Evolutionary conservation across 2,113 vertebrate genomes (phyloP).

Genomic region (Phodopus roborovskii): DNA sequence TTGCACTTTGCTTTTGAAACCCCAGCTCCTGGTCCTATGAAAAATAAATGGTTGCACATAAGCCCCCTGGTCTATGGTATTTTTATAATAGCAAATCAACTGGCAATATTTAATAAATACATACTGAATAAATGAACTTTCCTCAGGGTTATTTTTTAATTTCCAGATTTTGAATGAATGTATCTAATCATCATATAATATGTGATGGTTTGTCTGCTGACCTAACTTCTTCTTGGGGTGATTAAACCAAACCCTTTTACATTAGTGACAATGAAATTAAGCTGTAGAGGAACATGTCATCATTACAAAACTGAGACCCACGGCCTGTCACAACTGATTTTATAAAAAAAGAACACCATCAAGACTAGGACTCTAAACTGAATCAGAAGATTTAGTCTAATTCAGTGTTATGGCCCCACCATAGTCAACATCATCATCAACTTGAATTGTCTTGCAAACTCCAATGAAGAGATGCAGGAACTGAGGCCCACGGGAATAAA

Average conservation of each 20-base stretch:
- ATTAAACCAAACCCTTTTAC: conserved; percentile 1
- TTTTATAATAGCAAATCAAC: not conserved
- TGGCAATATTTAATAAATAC: not conserved
- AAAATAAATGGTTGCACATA: not conserved
- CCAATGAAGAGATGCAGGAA: conserved; percentile 13
- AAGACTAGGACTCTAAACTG: not conserved
- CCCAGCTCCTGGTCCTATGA: not conserved
- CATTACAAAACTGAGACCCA: not conserved
- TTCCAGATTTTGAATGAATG: conserved; percentile 36
- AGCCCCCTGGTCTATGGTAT: not conserved
- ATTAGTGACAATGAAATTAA: conserved; percentile 19
- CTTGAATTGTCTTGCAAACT: conserved; percentile 33
- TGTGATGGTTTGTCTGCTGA: conserved; percentile 25
- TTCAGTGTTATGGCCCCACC: not conserved
- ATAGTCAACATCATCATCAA: not conserved
- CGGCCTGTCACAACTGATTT: not conserved
- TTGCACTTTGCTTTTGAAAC: not conserved
- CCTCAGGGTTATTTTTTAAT: conserved; percentile 9
- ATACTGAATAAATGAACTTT: not conserved
- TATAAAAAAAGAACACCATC: not conserved
- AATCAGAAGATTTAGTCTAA: not conserved
- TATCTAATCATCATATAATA: not conserved
- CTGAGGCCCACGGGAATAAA: conserved; percentile 4
- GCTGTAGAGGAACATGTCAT: not conserved
- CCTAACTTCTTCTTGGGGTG: not conserved